Percentiles rank a stretch among this genome's conserved stretches.
Conservation (phyloP, 2,888 invertebrate species). For the Allophyes oxyacanthae region DNA sequence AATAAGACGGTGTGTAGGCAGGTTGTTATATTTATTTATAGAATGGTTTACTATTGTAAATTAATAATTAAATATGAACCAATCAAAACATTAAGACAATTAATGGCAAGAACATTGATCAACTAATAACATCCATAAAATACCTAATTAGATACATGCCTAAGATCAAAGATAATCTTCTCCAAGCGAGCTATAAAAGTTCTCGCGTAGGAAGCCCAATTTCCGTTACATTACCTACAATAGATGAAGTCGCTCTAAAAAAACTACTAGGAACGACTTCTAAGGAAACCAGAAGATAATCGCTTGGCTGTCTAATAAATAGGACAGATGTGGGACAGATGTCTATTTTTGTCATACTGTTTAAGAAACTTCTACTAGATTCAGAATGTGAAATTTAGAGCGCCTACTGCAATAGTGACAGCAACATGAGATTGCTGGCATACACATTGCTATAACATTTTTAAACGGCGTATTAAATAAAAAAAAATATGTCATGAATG, state of each 20-base stretch:
- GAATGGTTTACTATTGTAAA: no score
- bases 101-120: conserved; percentile 1
- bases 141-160: conserved; percentile 15
- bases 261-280: conserved; percentile 20
- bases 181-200: conserved; percentile 39
- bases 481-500: no score
- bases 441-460: conserved; percentile 33
- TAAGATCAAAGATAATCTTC: conserved; percentile 49
- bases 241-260: conserved; percentile 10
- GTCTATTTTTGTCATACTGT: conserved; percentile 31
- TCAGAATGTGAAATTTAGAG: conserved; percentile 20
- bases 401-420: conserved; percentile 20
- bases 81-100: conserved; percentile 5
- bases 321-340: conserved; percentile 48
- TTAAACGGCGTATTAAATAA: neutral
- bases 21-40: no score
- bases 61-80: no score
- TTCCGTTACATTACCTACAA: conserved; percentile 47
- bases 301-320: conserved; percentile 37
- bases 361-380: conserved; percentile 23
- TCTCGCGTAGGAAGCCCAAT: conserved; percentile 34
- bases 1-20: no score
- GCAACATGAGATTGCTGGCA: conserved; percentile 4
- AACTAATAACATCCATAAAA: conserved; percentile 11
- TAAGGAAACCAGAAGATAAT: conserved; percentile 19